Evolutionary conservation across 2,113 vertebrate genomes (phyloP).

Genomic region (Carettochelys insculpta): DNA sequence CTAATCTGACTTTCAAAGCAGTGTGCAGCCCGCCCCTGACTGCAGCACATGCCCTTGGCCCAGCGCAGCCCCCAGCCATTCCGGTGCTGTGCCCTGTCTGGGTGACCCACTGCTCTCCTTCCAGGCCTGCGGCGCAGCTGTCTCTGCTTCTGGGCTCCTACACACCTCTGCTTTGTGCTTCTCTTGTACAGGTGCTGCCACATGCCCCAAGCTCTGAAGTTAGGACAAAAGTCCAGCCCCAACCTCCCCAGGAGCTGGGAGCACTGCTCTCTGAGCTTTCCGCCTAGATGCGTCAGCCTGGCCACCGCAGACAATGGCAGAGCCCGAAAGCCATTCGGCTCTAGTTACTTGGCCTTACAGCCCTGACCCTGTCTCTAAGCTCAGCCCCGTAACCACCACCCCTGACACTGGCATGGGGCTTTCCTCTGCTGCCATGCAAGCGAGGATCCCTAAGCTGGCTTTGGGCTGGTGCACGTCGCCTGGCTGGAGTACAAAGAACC

Average conservation of each 20-base stretch:
- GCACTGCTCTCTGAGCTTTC: background rate
- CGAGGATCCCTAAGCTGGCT: background rate
- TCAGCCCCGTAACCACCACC: background rate
- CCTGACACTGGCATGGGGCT: rapidly evolving
- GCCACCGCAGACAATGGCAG: background rate
- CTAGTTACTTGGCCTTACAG: background rate
- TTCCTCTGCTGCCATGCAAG: background rate
- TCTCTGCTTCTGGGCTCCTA: background rate
- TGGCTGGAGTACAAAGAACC: too few relatives aligned
- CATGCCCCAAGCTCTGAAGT: background rate
- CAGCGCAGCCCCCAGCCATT: background rate
- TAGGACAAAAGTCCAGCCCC: background rate
- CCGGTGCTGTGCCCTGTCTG: background rate
- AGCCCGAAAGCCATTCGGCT: background rate
- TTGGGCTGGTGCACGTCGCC: rapidly evolving
- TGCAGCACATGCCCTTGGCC: background rate
- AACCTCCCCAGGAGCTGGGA: background rate
- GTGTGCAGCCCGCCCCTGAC: background rate
- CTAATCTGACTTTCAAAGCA: background rate
- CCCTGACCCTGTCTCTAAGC: background rate
- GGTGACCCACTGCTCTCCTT: background rate
- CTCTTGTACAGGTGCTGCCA: background rate
- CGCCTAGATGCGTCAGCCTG: background rate
- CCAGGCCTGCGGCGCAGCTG: background rate
- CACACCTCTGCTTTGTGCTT: background rate